Percentiles rank a stretch among this genome's conserved stretches.
phyloP scores from a whole-genome alignment of 2,888 invertebrate species.

The Oligia strigilis region DNA sequence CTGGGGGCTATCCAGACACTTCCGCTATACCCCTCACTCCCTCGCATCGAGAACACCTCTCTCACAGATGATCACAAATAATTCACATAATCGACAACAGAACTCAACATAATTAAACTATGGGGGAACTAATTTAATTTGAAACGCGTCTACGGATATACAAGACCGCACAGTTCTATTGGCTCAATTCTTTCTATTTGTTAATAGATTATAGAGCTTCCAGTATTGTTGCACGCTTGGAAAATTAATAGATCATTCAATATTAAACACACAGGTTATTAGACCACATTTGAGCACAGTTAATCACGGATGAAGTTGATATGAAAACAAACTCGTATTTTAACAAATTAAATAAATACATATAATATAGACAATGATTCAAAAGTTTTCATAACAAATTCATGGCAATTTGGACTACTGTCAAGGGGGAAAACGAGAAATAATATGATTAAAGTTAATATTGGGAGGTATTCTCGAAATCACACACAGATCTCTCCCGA shows the following conservation, averaged over 20 bases:
- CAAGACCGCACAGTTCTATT: slow-evolving; percentile 78
- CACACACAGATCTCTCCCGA: slow-evolving; percentile 70
- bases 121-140: slow-evolving; percentile 81
- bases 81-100: slow-evolving; percentile 86
- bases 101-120: slow-evolving; percentile 87
- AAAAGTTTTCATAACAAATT: slow-evolving; percentile 76
- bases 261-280: slow-evolving; percentile 69
- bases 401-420: slow-evolving; percentile 51
- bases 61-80: slow-evolving; percentile 90
- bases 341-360: background rate
- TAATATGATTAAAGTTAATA: slow-evolving; percentile 39
- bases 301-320: slow-evolving; percentile 71
- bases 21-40: slow-evolving; percentile 90
- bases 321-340: slow-evolving; percentile 67
- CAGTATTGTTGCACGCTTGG: slow-evolving; percentile 81
- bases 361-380: background rate
- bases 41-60: slow-evolving; percentile 91
- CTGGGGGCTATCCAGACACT: slow-evolving; percentile 89
- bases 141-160: slow-evolving; percentile 80
- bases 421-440: slow-evolving; percentile 28
- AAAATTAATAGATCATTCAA: slow-evolving; percentile 77
- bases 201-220: slow-evolving; percentile 75
- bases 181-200: slow-evolving; percentile 70
- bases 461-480: slow-evolving; percentile 82
- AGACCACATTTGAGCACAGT: slow-evolving; percentile 55